These are phyloP conservation scores for Thomomys bottae DNA, from an alignment of 2,113 vertebrate genomes.

Conservation along the genomic window DNA sequence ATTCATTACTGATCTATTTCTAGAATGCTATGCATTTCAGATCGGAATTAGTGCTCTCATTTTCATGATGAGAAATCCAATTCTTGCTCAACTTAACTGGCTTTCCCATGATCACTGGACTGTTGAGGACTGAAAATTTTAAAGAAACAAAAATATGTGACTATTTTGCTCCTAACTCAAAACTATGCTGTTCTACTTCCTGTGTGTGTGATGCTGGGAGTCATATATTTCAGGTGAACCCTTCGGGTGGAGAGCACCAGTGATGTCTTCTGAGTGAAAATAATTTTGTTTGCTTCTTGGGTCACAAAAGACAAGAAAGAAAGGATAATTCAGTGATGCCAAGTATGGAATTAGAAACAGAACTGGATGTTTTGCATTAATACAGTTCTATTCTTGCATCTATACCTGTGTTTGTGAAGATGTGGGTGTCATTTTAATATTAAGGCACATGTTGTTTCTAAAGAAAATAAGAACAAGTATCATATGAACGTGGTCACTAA, in stretches of 20 bases:
- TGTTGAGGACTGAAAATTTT: background rate
- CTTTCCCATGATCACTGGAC: background rate
- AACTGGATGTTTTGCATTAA: background rate
- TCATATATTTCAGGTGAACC: background rate
- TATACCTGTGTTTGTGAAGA: conserved; percentile 6
- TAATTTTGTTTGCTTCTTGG: conserved; percentile 8
- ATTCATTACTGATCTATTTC: background rate
- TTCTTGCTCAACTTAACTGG: conserved; percentile 17
- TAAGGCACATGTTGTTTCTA: background rate
- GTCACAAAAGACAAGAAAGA: background rate
- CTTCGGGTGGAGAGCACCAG: background rate
- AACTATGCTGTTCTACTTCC: background rate
- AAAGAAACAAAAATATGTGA: background rate
- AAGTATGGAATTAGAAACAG: background rate
- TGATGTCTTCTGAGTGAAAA: background rate
- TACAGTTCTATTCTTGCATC: background rate
- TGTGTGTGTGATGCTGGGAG: background rate
- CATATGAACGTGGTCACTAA: conserved; percentile 24
- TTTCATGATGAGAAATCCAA: conserved; percentile 33
- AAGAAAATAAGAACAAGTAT: conserved; percentile 40
- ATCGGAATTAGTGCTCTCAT: background rate
- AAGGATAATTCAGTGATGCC: background rate
- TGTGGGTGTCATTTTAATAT: conserved; percentile 13
- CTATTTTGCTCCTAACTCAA: background rate
- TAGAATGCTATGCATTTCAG: background rate